A percentile compares a stretch with the other conserved stretches of the same genome.
phyloP scores from a whole-genome alignment of 2,888 invertebrate genomes.

The Chydorus sphaericus region DNA sequence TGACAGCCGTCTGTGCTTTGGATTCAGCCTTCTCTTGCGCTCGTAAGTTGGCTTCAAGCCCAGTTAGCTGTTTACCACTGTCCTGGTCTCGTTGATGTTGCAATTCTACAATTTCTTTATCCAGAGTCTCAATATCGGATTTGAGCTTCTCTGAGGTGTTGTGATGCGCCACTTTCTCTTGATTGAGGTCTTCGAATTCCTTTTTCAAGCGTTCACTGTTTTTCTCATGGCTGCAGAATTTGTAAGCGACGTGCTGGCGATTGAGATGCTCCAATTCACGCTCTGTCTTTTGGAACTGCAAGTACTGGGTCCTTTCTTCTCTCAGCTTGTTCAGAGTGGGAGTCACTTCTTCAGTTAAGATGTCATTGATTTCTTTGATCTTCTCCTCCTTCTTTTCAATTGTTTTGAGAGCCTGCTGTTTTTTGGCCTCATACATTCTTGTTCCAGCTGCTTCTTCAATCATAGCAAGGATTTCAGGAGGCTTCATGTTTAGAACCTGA shows the following conservation, averaged over 20 bases:
- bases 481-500: constrained; percentile 84
- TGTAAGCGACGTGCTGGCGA: constrained; percentile 56
- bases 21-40: constrained; percentile 47
- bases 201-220: constrained; percentile 30
- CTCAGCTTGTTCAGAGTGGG: constrained; percentile 74
- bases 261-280: constrained; percentile 69
- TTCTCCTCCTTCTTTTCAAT: constrained; percentile 88
- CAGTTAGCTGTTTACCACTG: constrained; percentile 44
- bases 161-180: constrained; percentile 5
- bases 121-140: constrained; percentile 38
- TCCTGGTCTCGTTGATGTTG: constrained; percentile 54
- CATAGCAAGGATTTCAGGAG: constrained; percentile 90
- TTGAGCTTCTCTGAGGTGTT: constrained; percentile 9
- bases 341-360: constrained; percentile 63
- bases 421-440: constrained; percentile 88
- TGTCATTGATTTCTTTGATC: constrained; percentile 63
- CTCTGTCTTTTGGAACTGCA: constrained; percentile 71
- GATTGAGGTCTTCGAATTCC: constrained; percentile 29
- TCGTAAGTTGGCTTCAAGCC: constrained; percentile 46
- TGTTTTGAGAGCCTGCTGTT: constrained; percentile 64
- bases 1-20: constrained; percentile 31
- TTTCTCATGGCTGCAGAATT: constrained; percentile 42
- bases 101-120: constrained; percentile 43
- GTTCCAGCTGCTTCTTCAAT: constrained; percentile 98
- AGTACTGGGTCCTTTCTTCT: constrained; percentile 65